Base-by-base conservation (phyloP, 2,113 vertebrate species). In the Brachypteracias leptosomus region DNA sequence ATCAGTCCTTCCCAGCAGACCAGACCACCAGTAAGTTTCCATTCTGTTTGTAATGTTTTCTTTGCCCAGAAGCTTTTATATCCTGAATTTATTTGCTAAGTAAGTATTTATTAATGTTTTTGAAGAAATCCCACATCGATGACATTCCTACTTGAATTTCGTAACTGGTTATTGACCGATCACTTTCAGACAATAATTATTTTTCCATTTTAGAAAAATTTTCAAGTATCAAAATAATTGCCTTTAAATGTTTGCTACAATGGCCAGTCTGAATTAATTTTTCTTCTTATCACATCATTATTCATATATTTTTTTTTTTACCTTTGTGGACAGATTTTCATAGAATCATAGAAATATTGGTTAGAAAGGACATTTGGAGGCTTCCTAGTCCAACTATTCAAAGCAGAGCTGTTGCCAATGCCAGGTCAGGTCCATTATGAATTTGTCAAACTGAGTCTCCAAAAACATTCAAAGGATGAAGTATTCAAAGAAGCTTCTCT, bases 21-120 rank as follows among this genome's bases (percentile, higher is more conserved):
- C 73, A 92, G 15, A 97, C 49, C 33, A 97, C 76, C 40, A 76
- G 98, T 98, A 92, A 96, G 94, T 97, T 70, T 74, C 75, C 10
- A 6, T 71, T 74, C 21, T 42, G 10, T 62, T 83, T 40, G 13
- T 36, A 63, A 26, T 40, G 2, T 55, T 89, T 74, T 51, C n/a
- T 81, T 62, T 40, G 13, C 22, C 84, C 11, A 46, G 35, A 85
- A 76, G 8, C 2, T 77, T 70, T 84, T 73, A 24, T 14, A 54
- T 1, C 5, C 13, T 46, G 31, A 54, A 40, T 55, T 55, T 85
- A 21, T 87, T 58, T 52, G 11, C 36, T 42, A 33, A 49, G 26
- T 51, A 57, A 84, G 1, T 46, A n/a, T 74, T 70, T 61, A 15
- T 61, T 84, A 38, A 42, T 42, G 9, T 36, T 52, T 7, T 77